These are phyloP conservation scores for Drosophila lowei DNA, from an alignment of 1,140 invertebrate genomes.

Conservation along the genomic window DNA sequence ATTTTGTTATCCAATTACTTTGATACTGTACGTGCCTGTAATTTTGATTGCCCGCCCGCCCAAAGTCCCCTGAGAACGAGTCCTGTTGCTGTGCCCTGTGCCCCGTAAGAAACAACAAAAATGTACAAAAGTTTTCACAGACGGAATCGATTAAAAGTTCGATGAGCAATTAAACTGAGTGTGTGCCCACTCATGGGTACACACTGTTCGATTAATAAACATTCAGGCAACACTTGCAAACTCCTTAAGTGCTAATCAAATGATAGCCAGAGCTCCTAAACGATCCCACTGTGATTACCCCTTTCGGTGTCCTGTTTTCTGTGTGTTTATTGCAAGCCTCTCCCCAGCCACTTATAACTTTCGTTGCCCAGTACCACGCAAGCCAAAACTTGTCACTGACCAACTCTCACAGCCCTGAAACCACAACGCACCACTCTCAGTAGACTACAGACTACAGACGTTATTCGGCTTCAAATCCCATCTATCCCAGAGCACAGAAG, in stretches of 20 bases:
- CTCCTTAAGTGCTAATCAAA: neutral
- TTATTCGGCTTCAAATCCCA: slow-evolving; percentile 35
- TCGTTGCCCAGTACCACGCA: slow-evolving; percentile 11
- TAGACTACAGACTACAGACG: neutral
- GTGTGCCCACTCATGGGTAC: neutral
- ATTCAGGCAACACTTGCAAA: neutral
- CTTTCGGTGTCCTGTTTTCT: slow-evolving; percentile 22
- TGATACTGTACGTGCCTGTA: slow-evolving; percentile 83
- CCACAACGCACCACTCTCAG: slow-evolving; percentile 28
- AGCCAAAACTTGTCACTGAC: slow-evolving; percentile 18
- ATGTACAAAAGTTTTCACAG: slow-evolving; percentile 17
- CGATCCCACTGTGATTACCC: slow-evolving; percentile 43
- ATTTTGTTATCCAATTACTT: slow-evolving; percentile 80
- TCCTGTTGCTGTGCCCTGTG: neutral
- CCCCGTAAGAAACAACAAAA: slow-evolving; percentile 3
- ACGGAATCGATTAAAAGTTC: slow-evolving; percentile 30
- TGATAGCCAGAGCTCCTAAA: slow-evolving; percentile 9
- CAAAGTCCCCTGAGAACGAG: slow-evolving; percentile 8
- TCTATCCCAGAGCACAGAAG: slow-evolving; percentile 13
- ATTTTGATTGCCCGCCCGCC: slow-evolving; percentile 57
- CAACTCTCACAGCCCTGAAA: neutral
- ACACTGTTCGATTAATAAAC: neutral
- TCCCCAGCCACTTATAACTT: slow-evolving; percentile 13
- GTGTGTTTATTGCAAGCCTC: slow-evolving; percentile 37
- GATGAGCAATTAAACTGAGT: slow-evolving; percentile 14